Evolutionary conservation across 1,140 invertebrate genomes (phyloP).

Genomic region (Hylaeus anthracinus): DNA sequence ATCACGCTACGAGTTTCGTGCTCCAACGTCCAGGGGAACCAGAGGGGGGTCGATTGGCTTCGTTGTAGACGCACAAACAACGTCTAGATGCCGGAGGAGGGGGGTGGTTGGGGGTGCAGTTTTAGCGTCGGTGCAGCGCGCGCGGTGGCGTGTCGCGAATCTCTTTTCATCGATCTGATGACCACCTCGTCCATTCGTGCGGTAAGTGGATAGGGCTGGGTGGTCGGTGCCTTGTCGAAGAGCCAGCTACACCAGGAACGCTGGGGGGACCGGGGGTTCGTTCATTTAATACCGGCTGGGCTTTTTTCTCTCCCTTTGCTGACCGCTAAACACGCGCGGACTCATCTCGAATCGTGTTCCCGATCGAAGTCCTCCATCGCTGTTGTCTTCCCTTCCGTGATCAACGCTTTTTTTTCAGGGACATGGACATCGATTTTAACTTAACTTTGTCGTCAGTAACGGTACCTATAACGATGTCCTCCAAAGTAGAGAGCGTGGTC

Average conservation of each 20-base stretch:
- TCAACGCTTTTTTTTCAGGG: too few species aligned
- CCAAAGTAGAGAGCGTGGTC: too few species aligned
- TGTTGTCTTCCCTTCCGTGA: background rate
- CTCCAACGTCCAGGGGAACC: background rate
- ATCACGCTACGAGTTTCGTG: conserved; percentile 33
- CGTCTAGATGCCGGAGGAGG: background rate
- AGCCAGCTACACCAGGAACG: background rate
- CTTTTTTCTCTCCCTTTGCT: background rate
- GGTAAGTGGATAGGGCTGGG: conserved; percentile 71
- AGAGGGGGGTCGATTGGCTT: conserved; percentile 29
- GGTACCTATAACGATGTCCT: too few species aligned
- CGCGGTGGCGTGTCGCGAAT: conserved; percentile 71
- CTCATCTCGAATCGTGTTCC: too few species aligned
- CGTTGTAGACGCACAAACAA: conserved; percentile 28
- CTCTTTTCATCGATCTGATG: conserved; percentile 78
- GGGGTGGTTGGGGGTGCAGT: conserved; percentile 19
- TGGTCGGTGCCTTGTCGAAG: conserved; percentile 32
- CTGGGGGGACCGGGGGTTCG: conserved; percentile 15
- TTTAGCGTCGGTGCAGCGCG: conserved; percentile 49
- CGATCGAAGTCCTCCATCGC: background rate
- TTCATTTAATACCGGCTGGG: conserved; percentile 59
- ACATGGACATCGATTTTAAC: too few species aligned
- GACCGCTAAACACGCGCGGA: conserved; percentile 8
- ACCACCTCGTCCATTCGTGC: conserved; percentile 68
- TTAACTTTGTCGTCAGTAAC: too few species aligned